A percentile compares a stretch with the other conserved stretches of the same genome.
phyloP scores from a whole-genome alignment of 2,113 vertebrate genomes.

The Pterocles burchelli region DNA sequence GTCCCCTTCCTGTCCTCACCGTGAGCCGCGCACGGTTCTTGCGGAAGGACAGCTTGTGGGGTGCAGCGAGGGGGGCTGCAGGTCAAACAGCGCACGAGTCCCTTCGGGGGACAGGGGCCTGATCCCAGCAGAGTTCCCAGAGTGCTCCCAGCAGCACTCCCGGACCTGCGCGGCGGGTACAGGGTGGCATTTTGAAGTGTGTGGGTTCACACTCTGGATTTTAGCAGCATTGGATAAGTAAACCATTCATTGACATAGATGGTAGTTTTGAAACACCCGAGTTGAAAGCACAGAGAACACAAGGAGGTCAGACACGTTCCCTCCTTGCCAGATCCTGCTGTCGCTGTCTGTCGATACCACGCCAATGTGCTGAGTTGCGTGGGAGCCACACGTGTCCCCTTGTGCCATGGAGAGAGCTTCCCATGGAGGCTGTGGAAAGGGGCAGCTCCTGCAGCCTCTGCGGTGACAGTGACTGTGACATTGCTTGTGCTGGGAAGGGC shows the following conservation, averaged over 20 bases:
- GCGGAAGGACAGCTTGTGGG: accelerated
- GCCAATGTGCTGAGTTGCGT: not conserved
- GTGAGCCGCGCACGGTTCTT: accelerated
- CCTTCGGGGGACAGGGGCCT: not conserved
- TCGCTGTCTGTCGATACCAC: not conserved
- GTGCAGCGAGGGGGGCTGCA: not conserved
- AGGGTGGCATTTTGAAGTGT: not conserved
- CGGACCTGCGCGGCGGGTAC: accelerated
- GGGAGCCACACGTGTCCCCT: not conserved
- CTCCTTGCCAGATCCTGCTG: not conserved
- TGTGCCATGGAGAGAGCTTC: not conserved
- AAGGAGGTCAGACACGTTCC: not conserved
- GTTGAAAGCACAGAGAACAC: not conserved
- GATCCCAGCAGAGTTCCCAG: too few species aligned
- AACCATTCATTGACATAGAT: not conserved
- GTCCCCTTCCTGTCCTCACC: not conserved
- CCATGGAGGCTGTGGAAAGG: not conserved
- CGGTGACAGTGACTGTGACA: not conserved
- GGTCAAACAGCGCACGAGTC: accelerated
- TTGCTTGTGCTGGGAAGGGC: not conserved
- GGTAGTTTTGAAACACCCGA: not conserved
- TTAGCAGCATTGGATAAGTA: not conserved
- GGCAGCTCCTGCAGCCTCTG: not conserved
- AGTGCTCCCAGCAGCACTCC: not conserved
- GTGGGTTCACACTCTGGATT: not conserved